Evolutionary conservation across 1,140 invertebrate genomes (phyloP).

Genomic region (Procambarus virginalis): DNA sequence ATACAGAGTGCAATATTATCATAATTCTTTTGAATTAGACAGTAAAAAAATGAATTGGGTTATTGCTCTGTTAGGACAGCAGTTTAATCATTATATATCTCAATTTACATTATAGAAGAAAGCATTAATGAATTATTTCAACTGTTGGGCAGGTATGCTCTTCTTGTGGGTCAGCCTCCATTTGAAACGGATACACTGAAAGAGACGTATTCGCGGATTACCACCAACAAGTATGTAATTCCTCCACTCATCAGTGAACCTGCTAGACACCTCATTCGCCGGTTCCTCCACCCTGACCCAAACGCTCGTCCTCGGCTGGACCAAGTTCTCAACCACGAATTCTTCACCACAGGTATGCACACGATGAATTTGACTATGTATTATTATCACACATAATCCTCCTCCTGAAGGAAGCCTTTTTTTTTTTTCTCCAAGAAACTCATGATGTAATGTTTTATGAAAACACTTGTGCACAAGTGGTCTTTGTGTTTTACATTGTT

Average conservation of each 20-base stretch:
- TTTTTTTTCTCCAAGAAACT: too few species aligned
- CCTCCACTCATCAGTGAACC: conserved; percentile 81
- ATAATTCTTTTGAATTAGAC: too few species aligned
- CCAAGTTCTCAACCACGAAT: conserved; percentile 84
- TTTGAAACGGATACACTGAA: conserved; percentile 91
- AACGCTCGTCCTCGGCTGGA: conserved; percentile 85
- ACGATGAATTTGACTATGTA: conserved; percentile 1
- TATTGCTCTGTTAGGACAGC: too few species aligned
- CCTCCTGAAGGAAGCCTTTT: too few species aligned
- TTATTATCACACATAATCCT: too few species aligned
- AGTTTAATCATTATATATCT: too few species aligned
- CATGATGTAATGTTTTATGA: too few species aligned
- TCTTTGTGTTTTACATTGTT: too few species aligned
- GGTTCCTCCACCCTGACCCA: conserved; percentile 89
- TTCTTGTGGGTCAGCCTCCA: conserved; percentile 94
- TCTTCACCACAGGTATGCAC: conserved; percentile 78
- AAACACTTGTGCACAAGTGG: too few species aligned
- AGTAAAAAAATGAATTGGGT: too few species aligned
- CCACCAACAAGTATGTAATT: conserved; percentile 92
- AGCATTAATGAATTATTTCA: background rate
- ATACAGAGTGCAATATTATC: too few species aligned
- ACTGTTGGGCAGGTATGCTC: conserved; percentile 81
- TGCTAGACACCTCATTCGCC: conserved; percentile 87
- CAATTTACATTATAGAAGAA: background rate
- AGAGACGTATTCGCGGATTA: conserved; percentile 95